These are phyloP conservation scores for Triplophysa bombifrons DNA, from an alignment of 2,797 vertebrate species.

Conservation along the genomic window DNA sequence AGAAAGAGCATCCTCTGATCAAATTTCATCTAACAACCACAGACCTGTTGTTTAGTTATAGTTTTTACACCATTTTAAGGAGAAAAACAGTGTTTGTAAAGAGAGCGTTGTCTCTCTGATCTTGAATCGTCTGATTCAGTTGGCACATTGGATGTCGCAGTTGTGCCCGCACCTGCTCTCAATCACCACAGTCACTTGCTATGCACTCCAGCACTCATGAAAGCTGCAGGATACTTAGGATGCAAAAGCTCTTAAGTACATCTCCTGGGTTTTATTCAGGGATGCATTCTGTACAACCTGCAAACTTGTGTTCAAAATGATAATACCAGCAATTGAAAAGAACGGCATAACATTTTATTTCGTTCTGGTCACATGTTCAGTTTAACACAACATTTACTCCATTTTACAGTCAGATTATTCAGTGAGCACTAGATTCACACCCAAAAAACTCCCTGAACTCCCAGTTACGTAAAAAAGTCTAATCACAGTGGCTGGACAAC, in stretches of 20 bases:
- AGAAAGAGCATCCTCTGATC: not conserved
- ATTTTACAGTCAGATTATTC: not conserved
- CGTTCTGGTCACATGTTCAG: not conserved
- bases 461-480: not conserved
- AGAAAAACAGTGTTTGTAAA: not conserved
- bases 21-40: no score
- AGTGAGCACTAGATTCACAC: not conserved
- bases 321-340: not conserved
- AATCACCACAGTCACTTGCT: conserved; percentile 29
- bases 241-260: conserved; percentile 12
- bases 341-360: not conserved
- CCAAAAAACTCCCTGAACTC: not conserved
- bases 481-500: not conserved
- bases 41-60: not conserved
- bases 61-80: not conserved
- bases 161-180: conserved; percentile 17
- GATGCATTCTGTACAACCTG: not conserved
- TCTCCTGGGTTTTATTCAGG: not conserved
- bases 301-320: not conserved
- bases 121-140: conserved; percentile 14
- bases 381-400: no score
- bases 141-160: not conserved
- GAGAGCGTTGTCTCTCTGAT: not conserved
- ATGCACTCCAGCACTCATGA: not conserved
- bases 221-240: not conserved